phyloP scores from a whole-genome alignment of 2,888 invertebrate species.

The Neoascia interrupta region DNA sequence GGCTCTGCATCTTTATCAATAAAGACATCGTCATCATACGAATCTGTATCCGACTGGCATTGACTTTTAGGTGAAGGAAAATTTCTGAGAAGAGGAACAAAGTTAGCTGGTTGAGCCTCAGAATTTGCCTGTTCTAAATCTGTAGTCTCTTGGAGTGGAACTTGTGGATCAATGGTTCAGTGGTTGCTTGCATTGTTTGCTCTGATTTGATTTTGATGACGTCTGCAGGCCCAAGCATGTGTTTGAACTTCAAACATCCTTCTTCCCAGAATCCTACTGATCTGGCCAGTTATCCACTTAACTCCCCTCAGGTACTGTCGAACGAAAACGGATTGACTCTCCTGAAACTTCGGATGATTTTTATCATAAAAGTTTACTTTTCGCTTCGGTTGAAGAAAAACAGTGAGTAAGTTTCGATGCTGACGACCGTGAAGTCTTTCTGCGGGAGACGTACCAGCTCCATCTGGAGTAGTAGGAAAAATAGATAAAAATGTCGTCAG shows the following conservation, averaged over 20 bases:
- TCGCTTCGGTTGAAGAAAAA: background rate
- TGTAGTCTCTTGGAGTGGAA: too few relatives aligned
- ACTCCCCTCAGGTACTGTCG: background rate
- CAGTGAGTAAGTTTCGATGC: background rate
- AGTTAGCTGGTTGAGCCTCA: background rate
- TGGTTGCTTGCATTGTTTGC: background rate
- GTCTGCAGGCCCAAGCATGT: background rate
- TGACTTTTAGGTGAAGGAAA: background rate
- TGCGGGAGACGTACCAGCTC: constrained; percentile 12
- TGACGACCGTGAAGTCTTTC: constrained; percentile 12
- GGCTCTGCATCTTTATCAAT: background rate
- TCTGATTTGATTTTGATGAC: constrained; percentile 3
- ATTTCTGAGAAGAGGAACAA: background rate
- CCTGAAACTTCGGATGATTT: too few relatives aligned
- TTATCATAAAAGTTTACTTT: too few relatives aligned
- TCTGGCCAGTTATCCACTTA: background rate
- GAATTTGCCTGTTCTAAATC: background rate
- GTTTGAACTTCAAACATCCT: constrained; percentile 7
- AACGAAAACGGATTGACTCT: background rate
- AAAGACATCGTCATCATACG: background rate
- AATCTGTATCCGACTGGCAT: background rate
- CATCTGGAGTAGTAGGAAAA: constrained; percentile 11
- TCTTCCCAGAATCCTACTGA: background rate
- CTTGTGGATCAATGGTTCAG: too few relatives aligned
- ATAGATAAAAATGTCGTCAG: constrained; percentile 9